Evolutionary conservation across 2,888 invertebrate species (phyloP), one percentile per base, ranked within the genome.

Genomic region (Rhagium mordax): DNA sequence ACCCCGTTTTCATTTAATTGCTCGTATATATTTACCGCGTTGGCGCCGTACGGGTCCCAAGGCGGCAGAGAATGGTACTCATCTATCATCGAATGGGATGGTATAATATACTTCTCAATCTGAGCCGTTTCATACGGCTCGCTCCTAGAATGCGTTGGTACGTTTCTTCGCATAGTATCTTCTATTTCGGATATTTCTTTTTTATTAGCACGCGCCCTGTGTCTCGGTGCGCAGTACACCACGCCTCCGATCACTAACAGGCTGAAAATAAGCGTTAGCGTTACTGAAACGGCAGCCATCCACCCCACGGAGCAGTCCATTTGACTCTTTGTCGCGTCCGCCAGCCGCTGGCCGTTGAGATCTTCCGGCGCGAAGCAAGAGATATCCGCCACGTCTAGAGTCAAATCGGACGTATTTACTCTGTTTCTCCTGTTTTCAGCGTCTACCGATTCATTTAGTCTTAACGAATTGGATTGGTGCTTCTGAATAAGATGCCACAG

Each of bases 401-500:
- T 80, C 71, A 88, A 80, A 64, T 87, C 86, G 16, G 70, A 64
- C 6, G 75, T 87, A 60, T 87, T 80, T 81, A 87, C 88, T 49
- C 87, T 83, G 10, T 62, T 62, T 16, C 72, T 48, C 24, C 88
- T 88, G 51, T 70, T 53, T 20, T 69, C 57, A 55, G 53, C 8
- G 18, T 77, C 6, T 61, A 87, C 18, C 7, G 75, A 74, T 55
- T 27, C 33, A 57, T 74, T 75, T 10, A 67, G 10, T 57, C 65
- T 76, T 48, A 66, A 74, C 13, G 64, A 55, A 71, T 79, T 81
- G 33, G 72, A 77, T 72, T 83, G 83, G 79, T 85, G 80, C 74
- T 84, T 84, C 77, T 87, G 86, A 51, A 90, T 90, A 57, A 96
- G 89, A 84, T 93, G 93, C 95, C 95, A 95, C 53, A 96, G 89